Evolutionary conservation across 2,888 invertebrate genomes (phyloP).

Genomic region (Patella depressa): DNA sequence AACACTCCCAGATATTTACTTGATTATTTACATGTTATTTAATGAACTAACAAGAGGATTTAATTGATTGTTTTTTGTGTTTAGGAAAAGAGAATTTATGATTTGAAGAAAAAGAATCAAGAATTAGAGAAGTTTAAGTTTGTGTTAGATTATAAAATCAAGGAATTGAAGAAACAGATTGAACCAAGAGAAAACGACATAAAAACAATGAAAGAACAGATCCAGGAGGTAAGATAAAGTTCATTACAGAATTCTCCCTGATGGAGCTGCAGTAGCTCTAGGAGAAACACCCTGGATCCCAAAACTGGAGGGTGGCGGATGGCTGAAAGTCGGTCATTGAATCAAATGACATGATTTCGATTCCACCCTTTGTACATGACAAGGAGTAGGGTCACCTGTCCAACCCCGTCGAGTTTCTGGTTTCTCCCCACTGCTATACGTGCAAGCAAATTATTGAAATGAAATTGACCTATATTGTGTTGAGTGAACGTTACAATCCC

Average conservation of each 20-base stretch:
- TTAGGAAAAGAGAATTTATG: conserved; percentile 84
- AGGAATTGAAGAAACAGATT: conserved; percentile 87
- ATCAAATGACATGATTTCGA: no score
- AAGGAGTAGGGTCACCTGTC: background rate
- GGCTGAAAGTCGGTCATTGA: no score
- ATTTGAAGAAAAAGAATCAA: conserved; percentile 84
- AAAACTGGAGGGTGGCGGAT: background rate
- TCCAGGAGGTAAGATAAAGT: conserved; percentile 71
- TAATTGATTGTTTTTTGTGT: background rate
- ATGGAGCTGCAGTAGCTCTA: background rate
- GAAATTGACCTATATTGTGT: background rate
- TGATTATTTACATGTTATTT: no score
- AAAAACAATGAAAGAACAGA: conserved; percentile 85
- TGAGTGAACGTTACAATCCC: no score
- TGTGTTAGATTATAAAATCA: conserved; percentile 90
- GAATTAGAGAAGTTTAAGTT: conserved; percentile 93
- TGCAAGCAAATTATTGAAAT: background rate
- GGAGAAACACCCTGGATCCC: background rate
- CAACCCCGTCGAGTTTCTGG: no score
- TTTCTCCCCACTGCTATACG: no score
- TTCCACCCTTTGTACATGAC: background rate
- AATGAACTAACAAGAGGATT: no score
- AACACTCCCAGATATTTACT: no score
- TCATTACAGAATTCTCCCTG: background rate
- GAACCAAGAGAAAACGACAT: conserved; percentile 90